phyloP scores from a whole-genome alignment of 2,113 vertebrate genomes.

The Tinamus guttatus region DNA sequence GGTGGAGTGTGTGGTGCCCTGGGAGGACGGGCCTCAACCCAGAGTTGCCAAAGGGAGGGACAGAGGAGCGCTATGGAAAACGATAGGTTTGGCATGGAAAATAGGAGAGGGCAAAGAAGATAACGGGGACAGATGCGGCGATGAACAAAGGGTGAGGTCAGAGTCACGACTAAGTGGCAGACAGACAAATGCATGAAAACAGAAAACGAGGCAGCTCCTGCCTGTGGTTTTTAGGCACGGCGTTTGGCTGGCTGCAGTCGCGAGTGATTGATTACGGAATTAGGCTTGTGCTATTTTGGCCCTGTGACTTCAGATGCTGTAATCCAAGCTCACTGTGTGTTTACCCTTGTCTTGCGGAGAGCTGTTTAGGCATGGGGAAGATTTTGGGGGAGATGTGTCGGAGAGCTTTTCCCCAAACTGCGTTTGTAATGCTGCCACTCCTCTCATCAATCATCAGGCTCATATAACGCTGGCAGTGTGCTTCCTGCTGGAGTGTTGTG shows the following conservation, averaged over 20 bases:
- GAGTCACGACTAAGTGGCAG: background rate
- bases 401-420: background rate
- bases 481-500: constrained; percentile 55
- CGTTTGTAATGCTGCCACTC: constrained; percentile 42
- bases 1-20: background rate
- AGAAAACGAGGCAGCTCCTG: constrained; percentile 14
- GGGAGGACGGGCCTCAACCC: background rate
- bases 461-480: background rate
- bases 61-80: constrained; percentile 7
- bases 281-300: constrained; percentile 47
- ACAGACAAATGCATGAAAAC: background rate
- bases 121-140: background rate
- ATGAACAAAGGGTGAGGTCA: constrained; percentile 37
- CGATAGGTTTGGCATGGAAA: constrained; percentile 57
- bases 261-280: constrained; percentile 32
- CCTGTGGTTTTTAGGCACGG: background rate
- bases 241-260: background rate
- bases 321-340: background rate
- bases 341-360: constrained; percentile 35
- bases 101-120: background rate
- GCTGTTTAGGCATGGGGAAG: background rate
- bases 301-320: constrained; percentile 61
- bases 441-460: constrained; percentile 49
- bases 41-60: background rate
- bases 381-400: background rate